phyloP scores from a whole-genome alignment of 1,140 invertebrate genomes.

The Drosophila azteca region DNA sequence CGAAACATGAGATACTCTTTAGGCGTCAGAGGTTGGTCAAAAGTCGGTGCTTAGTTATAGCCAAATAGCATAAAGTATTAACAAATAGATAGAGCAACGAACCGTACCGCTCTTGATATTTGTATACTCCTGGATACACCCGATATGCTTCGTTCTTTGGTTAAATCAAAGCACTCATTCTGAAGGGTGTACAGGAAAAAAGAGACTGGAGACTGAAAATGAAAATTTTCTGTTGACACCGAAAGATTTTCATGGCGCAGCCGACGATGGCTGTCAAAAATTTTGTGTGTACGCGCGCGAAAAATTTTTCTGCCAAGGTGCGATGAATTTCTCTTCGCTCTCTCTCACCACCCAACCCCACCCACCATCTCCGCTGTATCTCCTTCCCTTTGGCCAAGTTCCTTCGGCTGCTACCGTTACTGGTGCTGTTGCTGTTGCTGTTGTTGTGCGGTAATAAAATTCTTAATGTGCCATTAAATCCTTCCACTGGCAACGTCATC shows the following conservation, averaged over 20 bases:
- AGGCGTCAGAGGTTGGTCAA: too few species aligned
- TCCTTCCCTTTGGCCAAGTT: constrained; percentile 1
- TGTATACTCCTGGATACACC: too few species aligned
- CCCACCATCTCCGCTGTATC: too few species aligned
- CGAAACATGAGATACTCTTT: too few species aligned
- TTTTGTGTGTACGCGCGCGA: constrained; percentile 72
- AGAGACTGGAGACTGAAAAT: constrained; percentile 22
- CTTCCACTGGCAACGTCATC: constrained; percentile 80
- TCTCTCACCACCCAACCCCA: not conserved
- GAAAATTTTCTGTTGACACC: constrained; percentile 71
- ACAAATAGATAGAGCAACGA: not conserved
- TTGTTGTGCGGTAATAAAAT: constrained; percentile 78
- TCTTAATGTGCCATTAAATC: constrained; percentile 82
- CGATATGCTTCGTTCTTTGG: too few species aligned
- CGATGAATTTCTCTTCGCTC: constrained; percentile 52
- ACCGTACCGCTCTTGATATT: too few species aligned
- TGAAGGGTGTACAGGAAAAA: not conserved
- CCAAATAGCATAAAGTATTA: too few species aligned
- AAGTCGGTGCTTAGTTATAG: too few species aligned
- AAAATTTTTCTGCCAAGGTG: constrained; percentile 75
- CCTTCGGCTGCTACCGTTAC: not conserved
- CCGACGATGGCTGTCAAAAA: constrained; percentile 69
- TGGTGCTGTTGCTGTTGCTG: constrained; percentile 37
- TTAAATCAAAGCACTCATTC: too few species aligned
- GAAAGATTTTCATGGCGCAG: constrained; percentile 68